These are phyloP conservation scores for Enteromius unitaeniatus DNA, from an alignment of 2,797 vertebrate species.

Conservation along the genomic window DNA sequence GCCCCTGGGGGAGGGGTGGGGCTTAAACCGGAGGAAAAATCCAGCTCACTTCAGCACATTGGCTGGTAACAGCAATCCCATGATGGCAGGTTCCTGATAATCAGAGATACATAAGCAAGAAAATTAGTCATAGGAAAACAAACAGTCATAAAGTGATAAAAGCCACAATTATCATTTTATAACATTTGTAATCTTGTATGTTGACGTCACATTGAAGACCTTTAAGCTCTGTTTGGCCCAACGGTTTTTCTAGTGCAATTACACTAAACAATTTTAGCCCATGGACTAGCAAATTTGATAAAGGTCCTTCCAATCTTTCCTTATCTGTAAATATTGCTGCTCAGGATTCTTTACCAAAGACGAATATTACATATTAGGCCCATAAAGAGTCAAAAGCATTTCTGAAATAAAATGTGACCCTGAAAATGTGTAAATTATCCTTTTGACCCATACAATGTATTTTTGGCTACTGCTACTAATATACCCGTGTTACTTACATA, in stretches of 20 bases:
- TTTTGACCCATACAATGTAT: no score
- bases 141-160: background rate
- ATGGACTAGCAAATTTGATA: background rate
- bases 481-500: no score
- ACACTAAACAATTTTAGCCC: background rate
- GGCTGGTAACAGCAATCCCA: conserved; percentile 79
- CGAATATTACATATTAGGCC: background rate
- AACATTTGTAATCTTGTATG: background rate
- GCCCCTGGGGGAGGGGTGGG: conserved; percentile 62
- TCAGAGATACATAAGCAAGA: conserved; percentile 51
- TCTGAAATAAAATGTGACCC: no score
- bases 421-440: no score
- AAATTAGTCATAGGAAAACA: background rate
- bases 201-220: background rate
- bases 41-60: conserved; percentile 83
- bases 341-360: background rate
- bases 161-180: background rate
- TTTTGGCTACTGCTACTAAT: no score
- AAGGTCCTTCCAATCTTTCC: background rate
- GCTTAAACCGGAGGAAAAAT: conserved; percentile 63
- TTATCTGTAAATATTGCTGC: background rate
- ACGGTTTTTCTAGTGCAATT: background rate
- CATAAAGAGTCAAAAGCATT: no score
- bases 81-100: conserved; percentile 77
- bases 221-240: background rate